A percentile compares a stretch with the other conserved stretches of the same genome.
Evolutionary conservation across 2,888 invertebrate species (phyloP).

Genomic region (Trisateles emortualis): DNA sequence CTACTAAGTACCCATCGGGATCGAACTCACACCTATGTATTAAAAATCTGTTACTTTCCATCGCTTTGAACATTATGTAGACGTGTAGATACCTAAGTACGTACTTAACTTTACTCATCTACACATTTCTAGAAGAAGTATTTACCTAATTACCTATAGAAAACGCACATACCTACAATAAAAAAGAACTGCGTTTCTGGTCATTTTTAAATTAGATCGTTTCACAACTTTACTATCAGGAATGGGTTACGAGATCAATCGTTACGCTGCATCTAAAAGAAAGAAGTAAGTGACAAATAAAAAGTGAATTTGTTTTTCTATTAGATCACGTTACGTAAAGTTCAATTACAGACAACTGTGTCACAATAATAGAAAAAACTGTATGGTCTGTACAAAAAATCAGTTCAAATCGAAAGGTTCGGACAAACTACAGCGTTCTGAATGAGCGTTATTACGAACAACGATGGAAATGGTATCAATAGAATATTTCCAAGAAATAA

Average conservation of each 20-base stretch:
- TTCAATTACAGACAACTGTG: conserved; percentile 71
- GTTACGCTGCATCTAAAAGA: conserved; percentile 49
- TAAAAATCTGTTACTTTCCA: too few relatives aligned
- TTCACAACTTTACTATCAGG: conserved; percentile 38
- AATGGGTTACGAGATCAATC: conserved; percentile 50
- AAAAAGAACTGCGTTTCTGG: conserved; percentile 11
- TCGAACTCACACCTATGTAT: too few relatives aligned
- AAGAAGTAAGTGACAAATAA: conserved; percentile 49
- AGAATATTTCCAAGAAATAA: conserved; percentile 5
- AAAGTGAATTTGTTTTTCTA: conserved; percentile 54
- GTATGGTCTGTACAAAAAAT: conserved; percentile 33
- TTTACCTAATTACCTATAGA: too few relatives aligned
- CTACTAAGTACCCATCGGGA: too few relatives aligned
- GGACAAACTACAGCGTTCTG: conserved; percentile 10
- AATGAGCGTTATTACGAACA: background rate
- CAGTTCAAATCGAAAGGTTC: conserved; percentile 21
- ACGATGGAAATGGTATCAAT: too few relatives aligned
- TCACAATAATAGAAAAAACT: conserved; percentile 70
- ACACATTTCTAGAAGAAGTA: too few relatives aligned
- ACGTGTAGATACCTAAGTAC: too few relatives aligned
- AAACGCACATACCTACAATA: conserved; percentile 9
- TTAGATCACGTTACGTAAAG: conserved; percentile 74
- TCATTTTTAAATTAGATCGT: conserved; percentile 34
- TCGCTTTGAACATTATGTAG: too few relatives aligned
- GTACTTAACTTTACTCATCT: too few relatives aligned